phyloP scores from a whole-genome alignment of 2,797 vertebrate genomes.

The Scleropages formosus region DNA sequence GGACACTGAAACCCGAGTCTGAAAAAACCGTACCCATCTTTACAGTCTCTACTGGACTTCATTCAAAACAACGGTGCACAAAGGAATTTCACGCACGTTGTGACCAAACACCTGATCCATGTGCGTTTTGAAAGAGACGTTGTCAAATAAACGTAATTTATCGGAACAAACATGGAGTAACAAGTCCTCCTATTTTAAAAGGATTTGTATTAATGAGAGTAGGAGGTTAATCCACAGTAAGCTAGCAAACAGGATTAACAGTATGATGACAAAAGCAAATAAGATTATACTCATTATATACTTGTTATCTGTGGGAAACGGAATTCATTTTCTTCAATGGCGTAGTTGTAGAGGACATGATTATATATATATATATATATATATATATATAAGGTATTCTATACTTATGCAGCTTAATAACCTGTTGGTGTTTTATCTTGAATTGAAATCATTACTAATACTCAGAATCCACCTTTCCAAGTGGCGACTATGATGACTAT shows the following conservation, averaged over 20 bases:
- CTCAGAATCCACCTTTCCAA: not conserved
- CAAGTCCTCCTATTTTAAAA: constrained; percentile 19
- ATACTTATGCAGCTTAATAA: not conserved
- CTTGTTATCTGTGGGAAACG: constrained; percentile 21
- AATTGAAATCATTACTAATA: constrained; percentile 9
- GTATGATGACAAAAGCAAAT: constrained; percentile 24
- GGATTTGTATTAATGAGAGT: constrained; percentile 26
- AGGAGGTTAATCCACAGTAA: constrained; percentile 24
- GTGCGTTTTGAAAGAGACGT: not conserved
- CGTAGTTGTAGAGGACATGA: not conserved
- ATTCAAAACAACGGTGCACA: too few relatives aligned
- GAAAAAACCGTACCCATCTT: too few relatives aligned
- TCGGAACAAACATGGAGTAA: constrained; percentile 4
- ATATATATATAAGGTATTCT: not conserved
- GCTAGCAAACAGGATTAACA: constrained; percentile 26
- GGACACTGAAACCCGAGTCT: too few relatives aligned
- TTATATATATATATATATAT: not conserved
- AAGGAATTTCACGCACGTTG: too few relatives aligned
- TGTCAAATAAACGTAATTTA: not conserved
- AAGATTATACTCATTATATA: constrained; percentile 29
- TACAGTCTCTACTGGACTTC: too few relatives aligned
- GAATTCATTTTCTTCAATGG: constrained; percentile 7
- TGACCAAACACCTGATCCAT: too few relatives aligned
- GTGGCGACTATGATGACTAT: not conserved
- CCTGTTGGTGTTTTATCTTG: not conserved